A percentile compares a stretch with the other conserved stretches of the same genome.
Evolutionary conservation across 35 echinoderm and acorn worm genomes (phyloP).

Genomic region (Stichopus chloronotus): DNA sequence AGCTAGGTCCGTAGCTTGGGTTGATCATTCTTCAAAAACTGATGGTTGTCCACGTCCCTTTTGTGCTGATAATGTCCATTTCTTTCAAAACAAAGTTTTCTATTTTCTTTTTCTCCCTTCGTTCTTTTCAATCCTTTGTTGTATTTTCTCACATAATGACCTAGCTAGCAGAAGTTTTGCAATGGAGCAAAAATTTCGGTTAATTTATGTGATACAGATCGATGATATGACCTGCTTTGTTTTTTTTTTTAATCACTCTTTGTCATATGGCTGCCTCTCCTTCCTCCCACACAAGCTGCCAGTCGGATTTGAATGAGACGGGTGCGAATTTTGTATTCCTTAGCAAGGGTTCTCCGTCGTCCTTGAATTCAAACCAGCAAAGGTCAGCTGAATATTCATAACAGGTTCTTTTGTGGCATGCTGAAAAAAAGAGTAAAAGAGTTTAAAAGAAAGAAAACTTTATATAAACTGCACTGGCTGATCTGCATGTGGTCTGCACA

Average conservation of each 20-base stretch:
- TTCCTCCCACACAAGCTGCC: constrained; percentile 67
- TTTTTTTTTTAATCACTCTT: constrained; percentile 1
- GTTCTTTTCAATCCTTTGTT: neutral
- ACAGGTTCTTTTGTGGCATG: constrained; percentile 40
- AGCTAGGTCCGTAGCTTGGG: too few relatives aligned
- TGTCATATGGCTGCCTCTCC: constrained; percentile 54
- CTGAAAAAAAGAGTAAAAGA: neutral
- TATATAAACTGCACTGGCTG: neutral
- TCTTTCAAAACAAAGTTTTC: neutral
- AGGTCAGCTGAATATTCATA: constrained; percentile 73
- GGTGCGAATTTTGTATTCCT: constrained; percentile 80
- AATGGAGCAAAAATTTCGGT: neutral
- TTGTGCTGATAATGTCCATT: too few relatives aligned
- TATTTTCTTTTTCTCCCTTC: neutral
- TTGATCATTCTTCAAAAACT: too few relatives aligned
- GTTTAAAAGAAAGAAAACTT: too few relatives aligned
- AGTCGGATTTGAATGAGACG: constrained; percentile 64
- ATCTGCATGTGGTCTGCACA: constrained; percentile 45
- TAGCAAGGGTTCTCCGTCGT: constrained; percentile 61
- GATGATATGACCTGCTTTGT: neutral
- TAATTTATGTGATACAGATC: neutral
- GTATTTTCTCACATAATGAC: neutral
- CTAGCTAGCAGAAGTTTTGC: too few relatives aligned
- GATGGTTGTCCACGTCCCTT: too few relatives aligned
- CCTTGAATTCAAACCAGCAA: constrained; percentile 18